Conservation (phyloP, 2,797 vertebrate species). For the Tokudaia tokunoshimensis region DNA sequence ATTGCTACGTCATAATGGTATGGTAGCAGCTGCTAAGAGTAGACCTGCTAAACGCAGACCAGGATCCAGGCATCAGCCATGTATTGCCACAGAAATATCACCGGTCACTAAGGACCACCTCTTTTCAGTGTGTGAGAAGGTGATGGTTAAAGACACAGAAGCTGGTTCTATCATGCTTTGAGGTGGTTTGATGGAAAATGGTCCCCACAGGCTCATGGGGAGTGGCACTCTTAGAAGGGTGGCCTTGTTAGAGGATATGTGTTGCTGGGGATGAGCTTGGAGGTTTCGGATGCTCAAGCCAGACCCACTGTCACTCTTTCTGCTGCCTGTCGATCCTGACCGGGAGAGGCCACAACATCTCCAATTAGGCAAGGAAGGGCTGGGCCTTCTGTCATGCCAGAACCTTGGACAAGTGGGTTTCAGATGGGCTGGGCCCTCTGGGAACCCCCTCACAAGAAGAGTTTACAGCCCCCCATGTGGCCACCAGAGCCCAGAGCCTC, state of each 20-base stretch:
- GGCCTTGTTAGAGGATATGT: background rate
- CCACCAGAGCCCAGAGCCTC: background rate
- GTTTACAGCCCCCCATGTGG: background rate
- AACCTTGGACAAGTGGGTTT: background rate
- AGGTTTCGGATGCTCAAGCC: background rate
- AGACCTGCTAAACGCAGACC: too few relatives aligned
- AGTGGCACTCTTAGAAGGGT: background rate
- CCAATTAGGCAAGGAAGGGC: background rate
- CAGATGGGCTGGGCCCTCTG: too few relatives aligned
- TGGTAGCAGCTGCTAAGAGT: rapidly evolving
- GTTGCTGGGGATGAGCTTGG: background rate
- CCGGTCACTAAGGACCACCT: background rate
- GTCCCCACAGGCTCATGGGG: background rate
- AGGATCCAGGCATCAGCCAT: rapidly evolving
- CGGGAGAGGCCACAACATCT: background rate
- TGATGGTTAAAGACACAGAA: background rate
- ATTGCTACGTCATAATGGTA: background rate
- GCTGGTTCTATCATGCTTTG: background rate
- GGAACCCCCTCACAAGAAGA: too few relatives aligned
- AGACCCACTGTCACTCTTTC: background rate
- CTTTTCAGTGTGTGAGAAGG: background rate
- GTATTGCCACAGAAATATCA: rapidly evolving
- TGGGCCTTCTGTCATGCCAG: background rate
- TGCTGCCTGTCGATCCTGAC: background rate
- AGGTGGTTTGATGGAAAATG: background rate